Evolutionary conservation across 2,888 invertebrate species (phyloP).

Genomic region (Hemithea aestivaria): DNA sequence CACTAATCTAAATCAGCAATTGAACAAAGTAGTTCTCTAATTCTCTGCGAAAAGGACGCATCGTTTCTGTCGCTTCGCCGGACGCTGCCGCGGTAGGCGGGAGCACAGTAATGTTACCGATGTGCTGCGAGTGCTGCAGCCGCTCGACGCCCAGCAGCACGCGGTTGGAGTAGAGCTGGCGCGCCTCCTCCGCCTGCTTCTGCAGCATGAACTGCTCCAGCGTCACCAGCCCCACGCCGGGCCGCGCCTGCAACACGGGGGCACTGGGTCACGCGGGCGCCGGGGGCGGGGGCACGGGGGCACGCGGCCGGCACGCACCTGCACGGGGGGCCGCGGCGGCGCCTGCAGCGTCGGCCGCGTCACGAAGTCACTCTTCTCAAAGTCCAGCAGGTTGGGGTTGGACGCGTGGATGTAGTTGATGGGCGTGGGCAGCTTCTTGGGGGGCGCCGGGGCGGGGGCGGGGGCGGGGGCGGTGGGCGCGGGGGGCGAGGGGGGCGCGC

Average conservation of each 20-base stretch:
- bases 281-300: no score
- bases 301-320: no score
- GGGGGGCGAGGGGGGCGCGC: constrained; percentile 68
- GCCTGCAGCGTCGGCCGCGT: constrained; percentile 47
- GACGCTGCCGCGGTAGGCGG: no score
- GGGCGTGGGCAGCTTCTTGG: constrained; percentile 63
- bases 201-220: constrained; percentile 89
- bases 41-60: no score
- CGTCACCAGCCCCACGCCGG: constrained; percentile 84
- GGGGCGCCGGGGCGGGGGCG: constrained; percentile 10
- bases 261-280: no score
- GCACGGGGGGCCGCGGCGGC: constrained; percentile 85
- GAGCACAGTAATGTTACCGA: constrained; percentile 29
- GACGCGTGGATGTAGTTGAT: constrained; percentile 84
- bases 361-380: constrained; percentile 74
- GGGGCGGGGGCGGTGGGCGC: constrained; percentile 21
- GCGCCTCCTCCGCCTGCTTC: constrained; percentile 84
- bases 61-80: no score
- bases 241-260: constrained; percentile 54
- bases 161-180: constrained; percentile 72
- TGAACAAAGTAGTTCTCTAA: no score
- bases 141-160: constrained; percentile 68
- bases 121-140: constrained; percentile 34
- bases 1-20: no score
- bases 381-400: constrained; percentile 83